Conservation (phyloP, 2,113 vertebrate species). For the Vicugna pacos region DNA sequence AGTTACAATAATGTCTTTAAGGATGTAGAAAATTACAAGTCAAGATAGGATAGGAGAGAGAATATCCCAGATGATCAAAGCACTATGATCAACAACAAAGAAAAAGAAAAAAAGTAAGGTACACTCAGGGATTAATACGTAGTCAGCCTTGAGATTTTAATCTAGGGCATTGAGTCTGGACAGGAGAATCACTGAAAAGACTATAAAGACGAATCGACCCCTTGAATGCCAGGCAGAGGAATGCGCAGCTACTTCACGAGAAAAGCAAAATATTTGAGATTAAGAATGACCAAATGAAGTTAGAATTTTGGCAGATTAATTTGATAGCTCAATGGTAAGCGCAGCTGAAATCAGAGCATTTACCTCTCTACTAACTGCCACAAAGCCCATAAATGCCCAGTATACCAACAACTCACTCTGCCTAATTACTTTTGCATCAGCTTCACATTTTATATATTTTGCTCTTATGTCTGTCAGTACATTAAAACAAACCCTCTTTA, state of each 20-base stretch:
- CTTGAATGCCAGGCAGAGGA: neutral
- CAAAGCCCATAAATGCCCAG: neutral
- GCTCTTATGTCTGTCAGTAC: neutral
- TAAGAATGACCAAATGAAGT: neutral
- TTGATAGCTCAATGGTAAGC: neutral
- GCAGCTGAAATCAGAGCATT: neutral
- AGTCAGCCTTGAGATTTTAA: neutral
- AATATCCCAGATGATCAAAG: neutral
- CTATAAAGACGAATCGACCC: neutral
- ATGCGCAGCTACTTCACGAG: neutral
- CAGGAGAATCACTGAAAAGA: neutral
- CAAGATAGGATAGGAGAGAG: neutral
- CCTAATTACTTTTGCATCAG: neutral
- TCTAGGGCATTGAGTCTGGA: neutral
- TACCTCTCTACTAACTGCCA: neutral
- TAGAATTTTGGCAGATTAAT: neutral
- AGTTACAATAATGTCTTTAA: neutral
- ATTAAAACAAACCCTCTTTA: neutral
- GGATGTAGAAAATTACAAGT: neutral
- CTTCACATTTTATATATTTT: neutral
- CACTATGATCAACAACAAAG: neutral
- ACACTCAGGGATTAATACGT: neutral
- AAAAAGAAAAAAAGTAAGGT: neutral
- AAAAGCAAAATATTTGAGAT: neutral
- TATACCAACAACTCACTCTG: neutral